Base-by-base conservation (phyloP, 2,797 vertebrate genomes). In the Acrossocheilus fasciatus region DNA sequence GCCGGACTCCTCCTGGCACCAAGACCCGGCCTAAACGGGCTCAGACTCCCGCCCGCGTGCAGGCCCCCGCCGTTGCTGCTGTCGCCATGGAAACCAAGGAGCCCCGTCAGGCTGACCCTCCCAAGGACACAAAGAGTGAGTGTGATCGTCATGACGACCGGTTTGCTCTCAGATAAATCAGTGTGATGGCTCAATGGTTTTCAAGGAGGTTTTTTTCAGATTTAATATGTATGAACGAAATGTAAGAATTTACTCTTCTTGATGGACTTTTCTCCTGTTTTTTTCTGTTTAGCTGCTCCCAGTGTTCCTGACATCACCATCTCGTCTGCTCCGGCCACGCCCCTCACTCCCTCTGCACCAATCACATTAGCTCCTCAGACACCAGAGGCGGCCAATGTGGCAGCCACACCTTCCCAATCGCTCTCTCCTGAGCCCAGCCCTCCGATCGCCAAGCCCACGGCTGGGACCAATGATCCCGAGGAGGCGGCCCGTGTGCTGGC, bases 381-480 rank as follows among this genome's bases (percentile, higher is more conserved):
- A 9, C 43, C 91, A 34, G 87, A 88, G 20, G 50, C 54, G n/a
- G 11, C 57, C 12, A 41, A 81, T 17, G 15, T 69, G 0, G 41
- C 87, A 12, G 0, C 66, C 0, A 92, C 75, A 23, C 54, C 7
- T 69, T 90, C 43, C 2, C 68, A 0, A 77, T 83, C 78, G 1
- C 87, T 26, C 87, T 18, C 45, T 69, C 91, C 91, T 1, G 90
- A 93, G 0, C 80, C 94, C 59, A 82, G 90, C 2, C 87, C 92
- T n/a, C 89, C 95, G 1, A 88, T 91, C 1, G 87, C 91, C 92
- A 96, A 95, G 88, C 94, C 96, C 0, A 95, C 94, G 0, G 98
- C 97, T 0, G 98, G 98, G 91, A 98, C 98, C 91, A 98, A 96
- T 0, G 92, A 99, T 94, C 95, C 96, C 0, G 97, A 98, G 88